Base-by-base conservation (phyloP, 2,797 vertebrate genomes). In the Serranus cabrilla region DNA sequence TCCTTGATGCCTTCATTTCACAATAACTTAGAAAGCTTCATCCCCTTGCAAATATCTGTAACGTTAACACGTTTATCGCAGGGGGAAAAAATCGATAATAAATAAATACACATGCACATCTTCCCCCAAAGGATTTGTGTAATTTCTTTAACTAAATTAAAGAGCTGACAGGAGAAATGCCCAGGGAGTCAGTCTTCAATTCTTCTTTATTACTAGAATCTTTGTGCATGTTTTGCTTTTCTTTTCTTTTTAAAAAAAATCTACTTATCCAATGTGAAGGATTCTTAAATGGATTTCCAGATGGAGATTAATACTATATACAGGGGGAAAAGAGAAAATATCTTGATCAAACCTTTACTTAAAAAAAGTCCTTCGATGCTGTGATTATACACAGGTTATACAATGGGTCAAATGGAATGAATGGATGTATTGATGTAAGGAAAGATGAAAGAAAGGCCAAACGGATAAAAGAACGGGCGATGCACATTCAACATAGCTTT, bases 71-170 rank as follows among this genome's bases (percentile, higher is more conserved):
- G 81, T 96, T 97, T 95, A 96, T 23, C 63, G 66, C 88, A 18
- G 78, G 71, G 76, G 67, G 59, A 82, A 92, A 88, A 94, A 94
- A 98, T 98, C 97, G 93, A 97, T 98, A 97, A 97, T 96, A 97
- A 98, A 97, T 97, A 98, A 97, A 97, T 95, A 95, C 94, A 95
- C 95, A 96, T 95, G 94, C 94, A 95, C 93, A 85, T 91, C 88
- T 80, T 94, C 93, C 92, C 96, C 93, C 91, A 85, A 64, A 92
- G 95, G 96, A 95, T 89, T 90, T 85, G 93, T 89, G 90, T 96
- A 96, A 97, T 96, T 95, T 96, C 96, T 97, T 93, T 96, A 96
- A 97, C 95, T 94, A 97, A 98, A 98, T 99, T 97, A 95, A 97
- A 96, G 96, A 96, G 94, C 91, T 85, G 92, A 95, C 91, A 90